phyloP scores from a whole-genome alignment of 2,113 vertebrate genomes.

The Myiozetetes cayanensis region DNA sequence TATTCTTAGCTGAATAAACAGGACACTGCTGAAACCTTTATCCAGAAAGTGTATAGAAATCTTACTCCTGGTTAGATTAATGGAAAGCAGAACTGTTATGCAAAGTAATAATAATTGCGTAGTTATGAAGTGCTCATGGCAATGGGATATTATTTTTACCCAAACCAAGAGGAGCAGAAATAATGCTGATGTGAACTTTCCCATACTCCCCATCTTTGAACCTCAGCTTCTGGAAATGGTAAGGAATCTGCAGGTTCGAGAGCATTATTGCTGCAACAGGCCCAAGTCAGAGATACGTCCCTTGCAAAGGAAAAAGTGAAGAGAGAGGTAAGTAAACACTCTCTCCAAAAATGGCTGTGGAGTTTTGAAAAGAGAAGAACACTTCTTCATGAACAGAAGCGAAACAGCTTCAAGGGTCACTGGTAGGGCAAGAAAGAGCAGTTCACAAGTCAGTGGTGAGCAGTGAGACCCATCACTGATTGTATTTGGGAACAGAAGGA shows the following conservation, averaged over 20 bases:
- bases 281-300: neutral
- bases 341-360: neutral
- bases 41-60: neutral
- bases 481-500: neutral
- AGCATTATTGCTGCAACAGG: neutral
- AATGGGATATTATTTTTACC: neutral
- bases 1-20: neutral
- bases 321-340: neutral
- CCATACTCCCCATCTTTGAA: neutral
- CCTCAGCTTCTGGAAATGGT: neutral
- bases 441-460: neutral
- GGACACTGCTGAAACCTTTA: neutral
- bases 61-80: neutral
- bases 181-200: neutral
- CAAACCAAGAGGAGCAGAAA: neutral
- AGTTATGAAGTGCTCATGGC: neutral
- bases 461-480: neutral
- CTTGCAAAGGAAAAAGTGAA: neutral
- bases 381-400: neutral
- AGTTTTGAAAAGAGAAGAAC: neutral
- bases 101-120: neutral
- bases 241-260: neutral
- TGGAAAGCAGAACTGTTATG: neutral
- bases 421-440: neutral
- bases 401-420: neutral